Conservation (phyloP, 2,797 vertebrate species). For the Sebastes flavidus region DNA sequence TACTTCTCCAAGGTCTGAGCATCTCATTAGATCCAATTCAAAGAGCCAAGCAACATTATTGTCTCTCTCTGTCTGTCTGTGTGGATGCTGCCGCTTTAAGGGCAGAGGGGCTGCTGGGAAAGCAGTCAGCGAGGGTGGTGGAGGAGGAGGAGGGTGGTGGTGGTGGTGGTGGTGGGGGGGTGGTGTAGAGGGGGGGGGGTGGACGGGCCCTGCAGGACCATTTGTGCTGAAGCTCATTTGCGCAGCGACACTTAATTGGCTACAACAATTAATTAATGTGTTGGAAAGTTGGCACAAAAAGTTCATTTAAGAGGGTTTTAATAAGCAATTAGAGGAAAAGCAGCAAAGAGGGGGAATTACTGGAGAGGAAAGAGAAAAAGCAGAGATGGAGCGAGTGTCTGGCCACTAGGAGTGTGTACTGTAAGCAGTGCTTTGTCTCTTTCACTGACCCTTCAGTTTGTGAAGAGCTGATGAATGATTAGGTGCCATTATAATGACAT, state of each 20-base stretch:
- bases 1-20: slow-evolving; percentile 47
- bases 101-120: slow-evolving; percentile 76
- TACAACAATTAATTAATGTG: slow-evolving; percentile 99
- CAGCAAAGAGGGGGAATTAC: slow-evolving; percentile 78
- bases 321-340: slow-evolving; percentile 86
- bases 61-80: slow-evolving; percentile 22
- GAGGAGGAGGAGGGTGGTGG: slow-evolving; percentile 11
- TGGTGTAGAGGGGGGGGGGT: slow-evolving; percentile 14
- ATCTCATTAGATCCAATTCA: slow-evolving; percentile 49
- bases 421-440: slow-evolving; percentile 16
- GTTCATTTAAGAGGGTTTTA: slow-evolving; percentile 89
- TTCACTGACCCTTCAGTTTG: slow-evolving; percentile 53
- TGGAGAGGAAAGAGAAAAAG: slow-evolving; percentile 73
- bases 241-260: slow-evolving; percentile 99
- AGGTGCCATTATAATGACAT: slow-evolving; percentile 10
- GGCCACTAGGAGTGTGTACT: slow-evolving; percentile 49
- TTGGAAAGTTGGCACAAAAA: slow-evolving; percentile 98
- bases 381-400: slow-evolving; percentile 53
- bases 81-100: slow-evolving; percentile 72
- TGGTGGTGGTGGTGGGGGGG: background rate
- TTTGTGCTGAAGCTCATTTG: slow-evolving; percentile 99
- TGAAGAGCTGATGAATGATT: slow-evolving; percentile 43
- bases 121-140: slow-evolving; percentile 48
- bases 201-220: slow-evolving; percentile 84
- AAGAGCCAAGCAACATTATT: slow-evolving; percentile 24